Evolutionary conservation across 2,797 vertebrate species (phyloP).

Genomic region (Pteropus rufus): DNA sequence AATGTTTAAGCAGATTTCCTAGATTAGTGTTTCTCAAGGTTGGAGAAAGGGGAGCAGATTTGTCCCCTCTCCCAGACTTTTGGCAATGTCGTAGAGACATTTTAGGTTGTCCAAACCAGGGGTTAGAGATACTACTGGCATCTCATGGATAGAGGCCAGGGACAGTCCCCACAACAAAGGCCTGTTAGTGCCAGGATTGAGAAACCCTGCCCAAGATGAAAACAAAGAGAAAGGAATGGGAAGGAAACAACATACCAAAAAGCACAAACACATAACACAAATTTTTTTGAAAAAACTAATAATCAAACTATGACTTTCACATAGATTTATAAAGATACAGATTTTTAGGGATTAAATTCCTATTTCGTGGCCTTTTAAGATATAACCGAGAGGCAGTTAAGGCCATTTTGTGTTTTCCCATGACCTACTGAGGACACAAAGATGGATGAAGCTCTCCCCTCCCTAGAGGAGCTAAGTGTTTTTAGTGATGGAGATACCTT

Average conservation of each 20-base stretch:
- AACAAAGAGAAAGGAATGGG: not conserved
- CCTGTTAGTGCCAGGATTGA: not conserved
- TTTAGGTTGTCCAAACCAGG: not conserved
- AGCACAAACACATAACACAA: not conserved
- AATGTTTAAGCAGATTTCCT: not conserved
- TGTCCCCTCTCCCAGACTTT: not conserved
- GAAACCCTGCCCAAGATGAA: not conserved
- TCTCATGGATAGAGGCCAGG: not conserved
- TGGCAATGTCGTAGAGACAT: not conserved
- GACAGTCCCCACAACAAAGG: not conserved
- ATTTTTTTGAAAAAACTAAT: not conserved
- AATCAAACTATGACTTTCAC: not conserved
- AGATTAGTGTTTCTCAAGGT: not conserved
- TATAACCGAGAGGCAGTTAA: not conserved
- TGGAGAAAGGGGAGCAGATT: not conserved
- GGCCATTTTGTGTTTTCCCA: not conserved
- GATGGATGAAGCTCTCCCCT: not conserved
- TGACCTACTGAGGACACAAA: not conserved
- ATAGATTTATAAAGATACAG: not conserved
- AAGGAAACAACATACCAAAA: not conserved
- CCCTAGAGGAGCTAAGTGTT: not conserved
- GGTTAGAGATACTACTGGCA: not conserved
- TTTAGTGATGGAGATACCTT: not conserved
- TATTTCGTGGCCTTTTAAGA: not conserved
- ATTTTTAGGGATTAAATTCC: not conserved